Percentiles rank a stretch among this genome's conserved stretches.
Evolutionary conservation across 2,113 vertebrate genomes (phyloP).

Genomic region (Mixornis gularis): DNA sequence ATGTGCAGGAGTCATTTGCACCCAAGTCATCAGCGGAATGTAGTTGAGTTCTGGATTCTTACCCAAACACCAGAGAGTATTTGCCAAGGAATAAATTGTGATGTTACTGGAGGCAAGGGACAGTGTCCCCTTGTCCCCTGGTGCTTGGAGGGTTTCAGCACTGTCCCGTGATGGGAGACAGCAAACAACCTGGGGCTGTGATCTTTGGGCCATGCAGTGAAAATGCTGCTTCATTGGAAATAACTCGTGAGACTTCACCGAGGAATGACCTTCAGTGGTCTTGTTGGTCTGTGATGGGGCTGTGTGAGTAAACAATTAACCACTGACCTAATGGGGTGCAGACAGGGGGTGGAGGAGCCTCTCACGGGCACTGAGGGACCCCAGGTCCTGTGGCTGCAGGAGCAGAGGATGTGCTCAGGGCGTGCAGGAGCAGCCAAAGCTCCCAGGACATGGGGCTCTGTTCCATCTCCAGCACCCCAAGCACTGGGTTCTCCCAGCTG

Average conservation of each 20-base stretch:
- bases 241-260: background rate
- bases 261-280: background rate
- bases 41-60: background rate
- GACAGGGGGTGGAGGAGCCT: background rate
- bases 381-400: background rate
- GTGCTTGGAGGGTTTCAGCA: background rate
- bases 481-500: fast-evolving
- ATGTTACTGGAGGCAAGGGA: background rate
- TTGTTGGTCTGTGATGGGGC: background rate
- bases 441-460: fast-evolving
- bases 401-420: fast-evolving
- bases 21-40: background rate
- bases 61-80: fast-evolving
- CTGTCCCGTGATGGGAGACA: background rate
- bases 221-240: background rate
- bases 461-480: fast-evolving
- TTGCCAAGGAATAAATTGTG: background rate
- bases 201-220: background rate
- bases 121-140: background rate
- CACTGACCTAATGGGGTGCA: background rate
- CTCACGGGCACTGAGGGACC: background rate
- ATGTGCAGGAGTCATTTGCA: background rate
- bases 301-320: background rate
- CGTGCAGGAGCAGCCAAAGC: background rate
- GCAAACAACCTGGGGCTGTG: background rate